Percentiles rank a stretch among this genome's conserved stretches.
Evolutionary conservation across 2,888 invertebrate genomes (phyloP).

Genomic region (Melipona bicolor): DNA sequence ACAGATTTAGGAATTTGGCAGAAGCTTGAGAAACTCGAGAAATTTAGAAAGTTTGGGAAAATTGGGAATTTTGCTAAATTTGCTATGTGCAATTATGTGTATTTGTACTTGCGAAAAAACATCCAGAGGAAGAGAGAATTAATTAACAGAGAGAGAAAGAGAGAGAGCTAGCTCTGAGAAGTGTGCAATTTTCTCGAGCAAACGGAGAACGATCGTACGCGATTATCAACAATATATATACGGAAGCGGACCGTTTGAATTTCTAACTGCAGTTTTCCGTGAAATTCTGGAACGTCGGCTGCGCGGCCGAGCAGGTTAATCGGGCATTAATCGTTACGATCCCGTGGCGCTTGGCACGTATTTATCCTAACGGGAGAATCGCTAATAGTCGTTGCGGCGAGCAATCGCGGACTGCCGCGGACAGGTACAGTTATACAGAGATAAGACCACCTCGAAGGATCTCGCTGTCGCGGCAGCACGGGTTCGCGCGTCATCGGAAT

Average conservation of each 20-base stretch:
- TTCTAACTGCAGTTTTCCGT: slow-evolving; percentile 44
- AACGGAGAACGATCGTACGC: background rate
- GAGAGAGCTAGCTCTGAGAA: background rate
- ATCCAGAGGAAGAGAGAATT: too few relatives aligned
- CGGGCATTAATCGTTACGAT: slow-evolving; percentile 68
- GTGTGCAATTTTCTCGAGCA: background rate
- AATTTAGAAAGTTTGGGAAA: too few relatives aligned
- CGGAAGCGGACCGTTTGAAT: slow-evolving; percentile 14
- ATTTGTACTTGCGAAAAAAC: too few relatives aligned
- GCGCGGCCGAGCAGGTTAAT: slow-evolving; percentile 53
- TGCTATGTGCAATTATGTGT: too few relatives aligned
- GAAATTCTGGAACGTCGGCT: slow-evolving; percentile 49
- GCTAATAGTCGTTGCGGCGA: slow-evolving; percentile 70
- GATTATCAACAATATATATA: too few relatives aligned
- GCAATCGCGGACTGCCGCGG: slow-evolving; percentile 59
- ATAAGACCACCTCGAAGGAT: slow-evolving; percentile 70
- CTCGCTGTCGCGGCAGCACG: slow-evolving; percentile 40
- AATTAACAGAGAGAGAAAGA: background rate
- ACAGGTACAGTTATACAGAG: slow-evolving; percentile 72
- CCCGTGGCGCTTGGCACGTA: slow-evolving; percentile 69
- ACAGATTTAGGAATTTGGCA: background rate
- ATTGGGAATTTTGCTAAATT: too few relatives aligned
- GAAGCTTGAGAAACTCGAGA: background rate
- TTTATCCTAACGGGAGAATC: slow-evolving; percentile 78
- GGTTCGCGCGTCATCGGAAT: slow-evolving; percentile 44